Evolutionary conservation across 2,113 vertebrate species (phyloP).

Genomic region (Lepisosteus osseus): DNA sequence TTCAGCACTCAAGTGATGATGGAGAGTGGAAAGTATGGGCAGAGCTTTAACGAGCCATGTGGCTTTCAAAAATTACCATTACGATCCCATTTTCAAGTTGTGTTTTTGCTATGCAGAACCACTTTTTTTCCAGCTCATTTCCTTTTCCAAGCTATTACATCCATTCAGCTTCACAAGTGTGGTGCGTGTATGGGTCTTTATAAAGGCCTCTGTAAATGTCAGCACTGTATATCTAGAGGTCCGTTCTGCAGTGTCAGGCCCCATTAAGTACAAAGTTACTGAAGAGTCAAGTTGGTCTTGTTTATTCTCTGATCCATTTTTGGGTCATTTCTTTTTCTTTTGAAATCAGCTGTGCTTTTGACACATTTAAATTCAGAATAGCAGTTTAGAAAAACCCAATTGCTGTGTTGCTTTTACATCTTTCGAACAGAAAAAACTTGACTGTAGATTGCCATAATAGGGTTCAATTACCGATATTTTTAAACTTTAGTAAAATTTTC

Average conservation of each 20-base stretch:
- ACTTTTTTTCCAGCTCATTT: neutral
- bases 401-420: neutral
- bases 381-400: neutral
- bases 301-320: slow-evolving; percentile 24
- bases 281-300: slow-evolving; percentile 15
- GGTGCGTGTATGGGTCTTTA: neutral
- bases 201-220: slow-evolving; percentile 20
- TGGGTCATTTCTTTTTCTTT: slow-evolving; percentile 12
- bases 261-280: slow-evolving; percentile 15
- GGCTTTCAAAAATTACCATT: neutral
- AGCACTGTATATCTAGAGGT: neutral
- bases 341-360: slow-evolving; percentile 13
- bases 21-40: neutral
- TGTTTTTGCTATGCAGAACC: neutral
- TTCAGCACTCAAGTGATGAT: neutral
- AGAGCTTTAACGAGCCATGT: neutral
- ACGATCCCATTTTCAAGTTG: neutral
- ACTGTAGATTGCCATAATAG: no score
- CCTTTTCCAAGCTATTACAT: slow-evolving; percentile 12
- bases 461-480: no score
- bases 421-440: no score
- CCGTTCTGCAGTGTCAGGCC: slow-evolving; percentile 30
- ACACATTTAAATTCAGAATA: slow-evolving; percentile 15
- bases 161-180: slow-evolving; percentile 12
- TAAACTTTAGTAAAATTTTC: no score